Percentiles rank a stretch among this genome's conserved stretches.
These are phyloP conservation scores for Epinotia bilunana DNA, from an alignment of 2,888 invertebrate genomes.

Conservation along the genomic window DNA sequence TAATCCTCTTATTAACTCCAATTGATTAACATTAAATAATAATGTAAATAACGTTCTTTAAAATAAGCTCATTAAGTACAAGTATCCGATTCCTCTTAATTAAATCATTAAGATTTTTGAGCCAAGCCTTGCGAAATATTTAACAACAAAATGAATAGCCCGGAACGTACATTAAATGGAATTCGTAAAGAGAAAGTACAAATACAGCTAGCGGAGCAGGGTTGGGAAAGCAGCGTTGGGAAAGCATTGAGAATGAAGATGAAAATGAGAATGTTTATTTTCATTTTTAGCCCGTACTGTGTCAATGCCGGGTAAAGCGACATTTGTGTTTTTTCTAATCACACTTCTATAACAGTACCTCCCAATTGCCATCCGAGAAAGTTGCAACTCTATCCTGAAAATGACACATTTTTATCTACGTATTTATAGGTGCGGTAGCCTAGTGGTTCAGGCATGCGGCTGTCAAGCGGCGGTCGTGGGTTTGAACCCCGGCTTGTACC, in stretches of 20 bases:
- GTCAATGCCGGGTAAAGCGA: too few relatives aligned
- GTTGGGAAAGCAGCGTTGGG: neutral
- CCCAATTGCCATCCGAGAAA: too few relatives aligned
- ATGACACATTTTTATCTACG: too few relatives aligned
- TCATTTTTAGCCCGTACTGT: neutral
- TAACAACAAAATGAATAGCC: constrained; percentile 39
- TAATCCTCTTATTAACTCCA: neutral
- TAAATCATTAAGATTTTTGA: constrained; percentile 40
- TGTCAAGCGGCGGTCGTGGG: too few relatives aligned
- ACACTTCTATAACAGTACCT: too few relatives aligned
- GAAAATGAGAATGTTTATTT: constrained; percentile 2
- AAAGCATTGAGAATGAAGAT: neutral
- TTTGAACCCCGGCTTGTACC: too few relatives aligned
- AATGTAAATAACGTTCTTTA: neutral
- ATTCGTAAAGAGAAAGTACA: constrained; percentile 3
- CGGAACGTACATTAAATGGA: constrained; percentile 13
- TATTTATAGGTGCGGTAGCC: too few relatives aligned
- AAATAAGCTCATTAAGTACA: constrained; percentile 13
- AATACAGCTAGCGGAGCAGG: constrained; percentile 3
- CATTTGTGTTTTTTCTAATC: too few relatives aligned
- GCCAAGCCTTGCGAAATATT: constrained; percentile 21
- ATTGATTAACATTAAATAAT: neutral
- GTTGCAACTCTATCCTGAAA: too few relatives aligned
- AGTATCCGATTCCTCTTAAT: constrained; percentile 33
- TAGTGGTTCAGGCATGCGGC: too few relatives aligned